Evolutionary conservation across 2,113 vertebrate species (phyloP).

Genomic region (Hoplias malabaricus): DNA sequence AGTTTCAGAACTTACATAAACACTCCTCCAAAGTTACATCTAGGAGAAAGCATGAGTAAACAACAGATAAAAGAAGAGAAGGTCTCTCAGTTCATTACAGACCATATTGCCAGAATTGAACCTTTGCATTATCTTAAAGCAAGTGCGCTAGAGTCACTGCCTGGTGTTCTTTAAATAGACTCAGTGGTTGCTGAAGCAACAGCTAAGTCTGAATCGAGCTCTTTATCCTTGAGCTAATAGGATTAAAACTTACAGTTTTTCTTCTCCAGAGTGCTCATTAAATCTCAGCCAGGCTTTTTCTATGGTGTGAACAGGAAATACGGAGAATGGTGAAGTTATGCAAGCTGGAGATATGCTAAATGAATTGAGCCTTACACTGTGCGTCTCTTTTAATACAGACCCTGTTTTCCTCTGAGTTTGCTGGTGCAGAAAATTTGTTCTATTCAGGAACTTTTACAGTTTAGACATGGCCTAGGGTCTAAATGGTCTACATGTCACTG

Average conservation of each 20-base stretch:
- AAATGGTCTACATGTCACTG: too few relatives aligned
- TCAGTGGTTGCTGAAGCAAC: not conserved
- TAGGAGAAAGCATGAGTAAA: not conserved
- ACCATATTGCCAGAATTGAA: not conserved
- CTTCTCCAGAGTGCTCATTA: not conserved
- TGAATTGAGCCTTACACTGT: not conserved
- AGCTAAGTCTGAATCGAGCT: not conserved
- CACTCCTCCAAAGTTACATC: not conserved
- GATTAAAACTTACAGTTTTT: not conserved
- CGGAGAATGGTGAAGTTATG: not conserved
- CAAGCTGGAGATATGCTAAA: not conserved
- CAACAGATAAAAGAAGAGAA: not conserved
- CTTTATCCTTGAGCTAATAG: not conserved
- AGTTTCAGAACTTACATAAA: too few relatives aligned
- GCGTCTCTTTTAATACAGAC: not conserved
- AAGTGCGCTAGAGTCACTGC: not conserved
- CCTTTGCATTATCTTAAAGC: not conserved
- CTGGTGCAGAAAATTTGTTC: too few relatives aligned
- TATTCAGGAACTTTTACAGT: too few relatives aligned
- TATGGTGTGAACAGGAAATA: not conserved
- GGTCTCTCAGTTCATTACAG: not conserved
- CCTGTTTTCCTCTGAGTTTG: too few relatives aligned
- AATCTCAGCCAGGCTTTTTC: not conserved
- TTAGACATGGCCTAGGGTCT: conserved; percentile 4
- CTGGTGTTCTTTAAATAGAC: not conserved